Evolutionary conservation across 2,888 invertebrate species (phyloP).

Genomic region (Heliconius ismenius): DNA sequence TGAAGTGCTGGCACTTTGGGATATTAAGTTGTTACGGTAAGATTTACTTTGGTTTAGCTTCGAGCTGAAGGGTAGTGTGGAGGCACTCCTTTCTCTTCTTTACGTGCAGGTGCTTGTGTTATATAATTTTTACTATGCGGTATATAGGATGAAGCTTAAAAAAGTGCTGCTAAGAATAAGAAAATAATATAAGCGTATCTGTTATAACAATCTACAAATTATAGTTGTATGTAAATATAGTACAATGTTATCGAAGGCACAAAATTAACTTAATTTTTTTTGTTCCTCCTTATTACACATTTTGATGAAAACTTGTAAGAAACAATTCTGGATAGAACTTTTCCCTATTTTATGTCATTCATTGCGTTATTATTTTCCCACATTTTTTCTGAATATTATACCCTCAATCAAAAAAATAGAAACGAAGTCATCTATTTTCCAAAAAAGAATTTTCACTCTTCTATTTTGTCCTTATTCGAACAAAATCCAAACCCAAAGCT

Average conservation of each 20-base stretch:
- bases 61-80: background rate
- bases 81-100: background rate
- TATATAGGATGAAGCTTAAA: background rate
- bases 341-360: background rate
- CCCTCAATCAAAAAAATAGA: no score
- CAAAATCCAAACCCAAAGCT: background rate
- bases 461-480: background rate
- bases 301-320: background rate
- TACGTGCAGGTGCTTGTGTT: background rate
- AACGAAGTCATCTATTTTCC: no score
- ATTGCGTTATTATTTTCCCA: no score
- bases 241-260: background rate
- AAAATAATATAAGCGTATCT: background rate
- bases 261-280: background rate
- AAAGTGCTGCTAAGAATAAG: background rate
- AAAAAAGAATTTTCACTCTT: no score
- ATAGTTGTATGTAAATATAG: background rate
- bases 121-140: no score
- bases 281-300: background rate
- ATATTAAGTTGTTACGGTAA: conserved; percentile 74
- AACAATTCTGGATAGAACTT: background rate
- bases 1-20: conserved; percentile 86
- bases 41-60: background rate
- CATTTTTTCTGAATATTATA: no score
- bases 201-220: background rate